Evolutionary conservation across 1,140 invertebrate genomes (phyloP), one percentile per base, ranked within the genome.

Genomic region (Hycleus phaleratus): DNA sequence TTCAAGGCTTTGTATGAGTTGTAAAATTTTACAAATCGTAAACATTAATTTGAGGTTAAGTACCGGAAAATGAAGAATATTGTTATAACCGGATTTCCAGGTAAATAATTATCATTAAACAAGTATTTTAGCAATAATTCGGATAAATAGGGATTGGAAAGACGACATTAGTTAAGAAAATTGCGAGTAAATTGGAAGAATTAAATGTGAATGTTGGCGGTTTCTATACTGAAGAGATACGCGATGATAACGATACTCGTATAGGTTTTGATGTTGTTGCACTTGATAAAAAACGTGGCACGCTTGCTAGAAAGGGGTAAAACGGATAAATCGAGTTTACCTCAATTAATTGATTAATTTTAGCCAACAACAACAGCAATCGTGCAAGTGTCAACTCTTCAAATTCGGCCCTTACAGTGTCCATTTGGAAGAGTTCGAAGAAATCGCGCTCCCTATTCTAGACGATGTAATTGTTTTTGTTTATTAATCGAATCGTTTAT

Each of bases 211-310:
- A 62, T 18, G 53, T 75, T n/a, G 68, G 76, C 64, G 84, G 83
- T 12, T 86, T 86, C 73, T 81, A 80, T 55, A 85, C 83, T 0
- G 80, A 84, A 71, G 83, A 86, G 73, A 66, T 82, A 2, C 68
- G 81, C 46, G 68, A 74, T 49, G 58, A 55, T 1, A 53, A 52
- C 26, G 71, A 75, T 11, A 66, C 59, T 49, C 75, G 84, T 55
- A 76, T 77, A 42, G 84, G 83, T 25, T 85, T 85, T 69, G 80
- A 84, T 71, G 71, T 84, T 26, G 71, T 83, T n/a, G 76, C 76
- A 5, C 53, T 84, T 6, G 69, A 75, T 60, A 75, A 76, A 26
- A 62, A 68, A 70, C 67, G 63, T 46, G 70, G 64, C 25, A 58
- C 71, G 9, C 67, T 86, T 10, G 80, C 84, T 11, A 73, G 80